These are phyloP conservation scores for Parelbella ahira DNA, from an alignment of 2,888 invertebrate species.

Conservation along the genomic window DNA sequence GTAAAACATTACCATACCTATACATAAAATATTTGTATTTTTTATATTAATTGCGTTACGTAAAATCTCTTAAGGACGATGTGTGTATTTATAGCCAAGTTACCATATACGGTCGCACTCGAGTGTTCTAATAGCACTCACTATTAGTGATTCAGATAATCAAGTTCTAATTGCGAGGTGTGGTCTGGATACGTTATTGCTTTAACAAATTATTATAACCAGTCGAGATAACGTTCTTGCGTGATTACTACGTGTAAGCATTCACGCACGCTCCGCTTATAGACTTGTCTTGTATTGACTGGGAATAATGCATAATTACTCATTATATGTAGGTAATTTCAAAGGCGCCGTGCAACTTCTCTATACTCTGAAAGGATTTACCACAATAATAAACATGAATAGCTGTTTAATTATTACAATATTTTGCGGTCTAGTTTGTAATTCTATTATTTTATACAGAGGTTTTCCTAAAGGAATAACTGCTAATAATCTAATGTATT, in stretches of 20 bases:
- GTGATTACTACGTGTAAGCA: slow-evolving; percentile 38
- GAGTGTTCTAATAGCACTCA: slow-evolving; percentile 35
- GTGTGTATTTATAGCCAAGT: slow-evolving; percentile 30
- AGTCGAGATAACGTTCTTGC: slow-evolving; percentile 38
- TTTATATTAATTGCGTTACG: no score
- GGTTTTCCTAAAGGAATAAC: slow-evolving; percentile 15
- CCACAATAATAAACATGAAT: slow-evolving; percentile 12
- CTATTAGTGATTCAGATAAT: slow-evolving; percentile 48
- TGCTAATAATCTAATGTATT: not conserved
- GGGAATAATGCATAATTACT: slow-evolving; percentile 3
- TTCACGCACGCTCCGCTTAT: slow-evolving; percentile 33
- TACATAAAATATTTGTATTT: no score
- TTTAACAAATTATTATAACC: slow-evolving; percentile 48
- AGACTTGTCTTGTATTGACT: slow-evolving; percentile 12
- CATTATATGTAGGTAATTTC: slow-evolving; percentile 17
- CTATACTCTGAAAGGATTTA: slow-evolving; percentile 4
- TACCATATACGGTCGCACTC: slow-evolving; percentile 33
- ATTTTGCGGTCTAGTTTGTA: slow-evolving; percentile 14
- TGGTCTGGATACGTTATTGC: slow-evolving; percentile 51
- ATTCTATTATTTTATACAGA: slow-evolving; percentile 1
- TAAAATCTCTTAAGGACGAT: slow-evolving; percentile 25
- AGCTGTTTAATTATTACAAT: slow-evolving; percentile 1
- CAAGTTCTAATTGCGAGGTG: slow-evolving; percentile 59
- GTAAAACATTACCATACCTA: no score
- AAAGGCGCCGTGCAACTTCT: slow-evolving; percentile 1